Percentiles rank a stretch among this genome's conserved stretches.
These are phyloP conservation scores for Lepidocolaptes lacrymiger DNA, from an alignment of 2,797 vertebrate species.

Conservation along the genomic window DNA sequence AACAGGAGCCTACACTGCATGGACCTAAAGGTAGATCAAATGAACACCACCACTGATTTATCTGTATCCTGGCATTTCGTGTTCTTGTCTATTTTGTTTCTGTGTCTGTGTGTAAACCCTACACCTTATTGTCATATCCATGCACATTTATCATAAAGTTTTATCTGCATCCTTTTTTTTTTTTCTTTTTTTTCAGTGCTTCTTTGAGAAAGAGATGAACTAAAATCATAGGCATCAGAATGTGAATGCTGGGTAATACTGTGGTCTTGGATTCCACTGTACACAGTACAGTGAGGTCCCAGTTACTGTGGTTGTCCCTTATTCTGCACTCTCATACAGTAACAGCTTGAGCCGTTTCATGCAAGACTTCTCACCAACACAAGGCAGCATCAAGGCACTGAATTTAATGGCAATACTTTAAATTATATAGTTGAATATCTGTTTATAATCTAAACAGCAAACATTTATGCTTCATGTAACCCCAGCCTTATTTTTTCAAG, in stretches of 20 bases:
- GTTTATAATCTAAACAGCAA: neutral
- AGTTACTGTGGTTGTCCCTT: neutral
- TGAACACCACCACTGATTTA: neutral
- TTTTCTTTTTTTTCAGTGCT: neutral
- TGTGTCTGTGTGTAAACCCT: neutral
- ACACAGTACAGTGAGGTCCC: neutral
- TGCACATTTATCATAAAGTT: neutral
- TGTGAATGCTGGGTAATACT: neutral
- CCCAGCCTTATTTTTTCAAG: neutral
- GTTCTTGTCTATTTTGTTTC: neutral
- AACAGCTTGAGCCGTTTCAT: neutral
- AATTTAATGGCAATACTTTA: neutral
- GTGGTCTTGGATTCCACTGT: neutral
- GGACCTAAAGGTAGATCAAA: neutral
- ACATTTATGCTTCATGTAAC: neutral
- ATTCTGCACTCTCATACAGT: neutral
- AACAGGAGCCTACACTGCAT: neutral
- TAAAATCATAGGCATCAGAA: neutral
- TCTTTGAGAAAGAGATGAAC: neutral
- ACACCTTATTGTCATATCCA: neutral
- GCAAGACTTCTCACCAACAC: neutral
- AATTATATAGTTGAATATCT: neutral
- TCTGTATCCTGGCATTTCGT: neutral
- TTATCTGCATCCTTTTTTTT: neutral
- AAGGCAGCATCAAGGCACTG: neutral